Evolutionary conservation across 2,797 vertebrate genomes (phyloP).

Genomic region (Mycteria americana): DNA sequence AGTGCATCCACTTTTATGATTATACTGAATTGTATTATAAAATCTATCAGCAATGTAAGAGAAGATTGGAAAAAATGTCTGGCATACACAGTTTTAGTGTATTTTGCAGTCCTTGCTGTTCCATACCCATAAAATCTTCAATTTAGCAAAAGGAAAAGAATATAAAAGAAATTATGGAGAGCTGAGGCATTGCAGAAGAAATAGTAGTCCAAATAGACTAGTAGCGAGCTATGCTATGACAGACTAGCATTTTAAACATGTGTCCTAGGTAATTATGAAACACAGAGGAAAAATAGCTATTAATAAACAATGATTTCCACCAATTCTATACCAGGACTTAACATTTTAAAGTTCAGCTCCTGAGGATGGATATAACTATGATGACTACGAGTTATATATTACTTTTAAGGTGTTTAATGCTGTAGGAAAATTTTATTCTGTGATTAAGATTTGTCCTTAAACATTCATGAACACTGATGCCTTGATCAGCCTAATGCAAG

Average conservation of each 20-base stretch:
- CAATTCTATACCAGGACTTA: background rate
- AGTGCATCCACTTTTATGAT: slow-evolving; percentile 18
- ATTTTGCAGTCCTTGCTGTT: slow-evolving; percentile 2
- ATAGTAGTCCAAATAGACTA: background rate
- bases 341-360: background rate
- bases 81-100: background rate
- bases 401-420: background rate
- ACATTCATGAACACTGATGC: background rate
- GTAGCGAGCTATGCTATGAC: background rate
- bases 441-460: background rate
- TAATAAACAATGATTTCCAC: background rate
- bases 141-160: background rate
- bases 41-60: background rate
- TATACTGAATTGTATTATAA: background rate
- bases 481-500: background rate
- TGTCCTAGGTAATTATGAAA: background rate
- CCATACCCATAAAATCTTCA: background rate
- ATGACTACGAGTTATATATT: background rate
- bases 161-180: background rate
- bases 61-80: background rate
- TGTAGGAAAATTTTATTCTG: background rate
- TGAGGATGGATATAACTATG: background rate
- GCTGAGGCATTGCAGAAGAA: background rate
- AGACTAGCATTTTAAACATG: background rate
- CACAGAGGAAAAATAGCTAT: background rate